Evolutionary conservation across 2,113 vertebrate species (phyloP), one percentile per base, ranked within the genome.

Genomic region (Cryptotis parvus): DNA sequence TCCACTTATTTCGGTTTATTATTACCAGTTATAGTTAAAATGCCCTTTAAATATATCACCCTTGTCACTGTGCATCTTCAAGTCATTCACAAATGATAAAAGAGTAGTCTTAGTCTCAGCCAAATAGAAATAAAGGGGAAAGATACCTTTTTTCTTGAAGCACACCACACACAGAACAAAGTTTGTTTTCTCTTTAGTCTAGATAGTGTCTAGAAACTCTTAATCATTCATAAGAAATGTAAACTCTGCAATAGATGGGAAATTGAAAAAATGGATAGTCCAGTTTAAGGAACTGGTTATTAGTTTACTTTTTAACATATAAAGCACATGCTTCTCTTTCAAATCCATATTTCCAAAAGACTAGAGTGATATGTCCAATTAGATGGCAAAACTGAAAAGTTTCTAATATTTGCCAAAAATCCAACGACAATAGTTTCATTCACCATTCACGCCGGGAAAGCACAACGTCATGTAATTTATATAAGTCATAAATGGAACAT

Each of bases 391-490:
- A 94, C 93, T 95, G 94, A 58, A 93, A 94, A 89, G 93, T 94
- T 95, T 97, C 91, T 94, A 90, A 89, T 94, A 82, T 93, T 97
- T 95, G 96, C 94, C 97, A 97, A 97, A 96, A 97, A 74, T 91
- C 85, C 95, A 87, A 91, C 94, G 79, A 98, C 97, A 98, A 98
- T 96, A 83, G 96, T 35, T 87, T 96, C 97, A 98, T 98, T 98
- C 97, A 98, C 97, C 96, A 98, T 97, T 98, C 96, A 97, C 97
- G 94, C 9, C 86, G 95, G 91, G 97, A 95, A 94, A 97, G 96
- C 85, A 97, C 97, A 98, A 97, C 95, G 96, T 96, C 96, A 79
- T 97, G 96, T 96, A 97, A 97, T 97, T 97, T 98, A 97, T 98
- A 96, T 97, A 97, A 97, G 96, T 91, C 94, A 96, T 97, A 98